These are phyloP conservation scores for Pyrochroa serraticornis DNA, from an alignment of 2,888 invertebrate species.

Conservation along the genomic window DNA sequence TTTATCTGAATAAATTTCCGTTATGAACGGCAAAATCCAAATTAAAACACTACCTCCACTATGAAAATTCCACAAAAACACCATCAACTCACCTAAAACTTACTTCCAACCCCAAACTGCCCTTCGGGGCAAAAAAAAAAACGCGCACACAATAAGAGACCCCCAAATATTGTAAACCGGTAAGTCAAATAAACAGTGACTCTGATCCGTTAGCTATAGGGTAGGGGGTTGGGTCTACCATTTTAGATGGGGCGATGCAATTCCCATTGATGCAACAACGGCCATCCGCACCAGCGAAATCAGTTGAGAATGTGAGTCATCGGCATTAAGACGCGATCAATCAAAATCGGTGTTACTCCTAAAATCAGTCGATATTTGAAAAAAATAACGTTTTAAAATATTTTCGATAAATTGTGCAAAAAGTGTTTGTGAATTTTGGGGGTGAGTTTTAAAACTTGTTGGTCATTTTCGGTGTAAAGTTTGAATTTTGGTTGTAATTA, in stretches of 20 bases:
- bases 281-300: constrained; percentile 43
- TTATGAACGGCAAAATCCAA: too few species aligned
- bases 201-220: constrained; percentile 33
- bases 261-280: constrained; percentile 50
- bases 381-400: too few species aligned
- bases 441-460: not conserved
- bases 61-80: too few species aligned
- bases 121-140: constrained; percentile 20
- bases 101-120: not conserved
- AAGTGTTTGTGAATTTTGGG: constrained; percentile 3
- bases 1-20: too few species aligned
- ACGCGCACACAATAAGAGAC: constrained; percentile 29
- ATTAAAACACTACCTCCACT: too few species aligned
- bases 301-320: constrained; percentile 52
- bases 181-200: constrained; percentile 43
- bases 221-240: constrained; percentile 42
- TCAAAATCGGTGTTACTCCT: constrained; percentile 36
- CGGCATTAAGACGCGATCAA: constrained; percentile 42
- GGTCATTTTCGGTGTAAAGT: not conserved
- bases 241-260: constrained; percentile 49
- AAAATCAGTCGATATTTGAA: too few species aligned
- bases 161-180: constrained; percentile 49
- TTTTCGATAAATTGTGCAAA: not conserved
- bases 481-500: too few species aligned
- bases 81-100: too few species aligned